Evolutionary conservation across 2,797 vertebrate species (phyloP).

Genomic region (Tarsius wallacei): DNA sequence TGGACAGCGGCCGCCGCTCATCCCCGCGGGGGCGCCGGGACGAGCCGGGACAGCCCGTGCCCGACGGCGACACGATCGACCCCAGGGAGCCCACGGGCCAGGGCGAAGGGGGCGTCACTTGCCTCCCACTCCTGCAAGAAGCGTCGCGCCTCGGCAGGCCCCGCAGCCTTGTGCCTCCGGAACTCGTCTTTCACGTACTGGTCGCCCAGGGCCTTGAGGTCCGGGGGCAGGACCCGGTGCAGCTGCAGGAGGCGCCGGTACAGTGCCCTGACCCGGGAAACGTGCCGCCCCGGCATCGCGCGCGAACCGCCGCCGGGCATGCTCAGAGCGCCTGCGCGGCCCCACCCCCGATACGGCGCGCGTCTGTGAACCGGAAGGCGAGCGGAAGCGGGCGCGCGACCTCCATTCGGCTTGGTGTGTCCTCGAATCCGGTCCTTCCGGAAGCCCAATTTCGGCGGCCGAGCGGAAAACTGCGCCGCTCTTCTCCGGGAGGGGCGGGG

Average conservation of each 20-base stretch:
- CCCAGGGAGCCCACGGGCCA: neutral
- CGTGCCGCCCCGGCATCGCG: slow-evolving; percentile 82
- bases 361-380: accelerated
- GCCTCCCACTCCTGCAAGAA: slow-evolving; percentile 97
- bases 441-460: neutral
- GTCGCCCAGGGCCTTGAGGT: slow-evolving; percentile 93
- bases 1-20: no score
- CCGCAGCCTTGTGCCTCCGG: slow-evolving; percentile 91
- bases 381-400: neutral
- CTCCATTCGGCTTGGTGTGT: slow-evolving; percentile 67
- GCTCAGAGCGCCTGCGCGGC: neutral
- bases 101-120: slow-evolving; percentile 85
- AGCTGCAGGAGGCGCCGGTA: slow-evolving; percentile 93
- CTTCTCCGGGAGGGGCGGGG: neutral
- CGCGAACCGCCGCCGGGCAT: neutral
- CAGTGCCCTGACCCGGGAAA: slow-evolving; percentile 89
- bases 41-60: neutral
- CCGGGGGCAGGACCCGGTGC: slow-evolving; percentile 93
- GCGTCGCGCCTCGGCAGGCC: slow-evolving; percentile 88
- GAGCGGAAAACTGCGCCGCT: accelerated
- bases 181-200: slow-evolving; percentile 97
- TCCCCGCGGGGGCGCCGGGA: no score
- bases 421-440: slow-evolving; percentile 28
- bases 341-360: neutral
- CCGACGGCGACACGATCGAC: no score